Evolutionary conservation across 2,797 vertebrate species (phyloP), one percentile per base, ranked within the genome.

Genomic region (Pterois miles): DNA sequence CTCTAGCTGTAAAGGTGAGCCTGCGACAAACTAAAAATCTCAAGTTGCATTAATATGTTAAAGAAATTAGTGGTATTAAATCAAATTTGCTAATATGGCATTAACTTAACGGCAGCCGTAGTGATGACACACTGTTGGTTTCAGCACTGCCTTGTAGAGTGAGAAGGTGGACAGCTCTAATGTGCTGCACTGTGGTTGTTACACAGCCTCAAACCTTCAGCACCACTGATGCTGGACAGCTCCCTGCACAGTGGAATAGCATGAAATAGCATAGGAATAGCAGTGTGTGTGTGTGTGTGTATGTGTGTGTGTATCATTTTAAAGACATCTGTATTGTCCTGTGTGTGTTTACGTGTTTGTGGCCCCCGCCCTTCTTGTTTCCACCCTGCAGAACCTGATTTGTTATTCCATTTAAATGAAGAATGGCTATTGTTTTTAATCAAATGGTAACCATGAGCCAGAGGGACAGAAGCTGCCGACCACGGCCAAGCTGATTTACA

Each of bases 391-490:
- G 50, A 78, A 90, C 66, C 88, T 92, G 90, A 93, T 95, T 94
- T 93, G 91, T 92, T 93, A 91, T 93, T 91, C 90, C 81, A 93
- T 93, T 94, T 92, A 93, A 94, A 94, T 94, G 89, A 95, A 88
- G 91, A 92, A 92, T 91, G 80, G 86, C 82, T 91, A 88, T 93
- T 93, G 85, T 93, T 92, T 93, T 95, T 94, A 94, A 96, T 95
- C 94, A 93, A 91, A 89, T 75, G 81, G 81, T 90, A 85, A 87
- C 90, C 87, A 87, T 82, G 86, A 93, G 91, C 90, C 82, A 74
- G 84, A 89, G 90, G 92, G 85, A 93, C 83, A 88, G 78, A 80
- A 73, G 74, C 78, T 84, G 80, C 85, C 71, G 75, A 86, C 86
- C 83, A 88, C 81, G 86, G 84, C 83, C 80, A 68, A 74, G 53